phyloP scores from a whole-genome alignment of 2,797 vertebrate genomes.

The Limosa lapponica region DNA sequence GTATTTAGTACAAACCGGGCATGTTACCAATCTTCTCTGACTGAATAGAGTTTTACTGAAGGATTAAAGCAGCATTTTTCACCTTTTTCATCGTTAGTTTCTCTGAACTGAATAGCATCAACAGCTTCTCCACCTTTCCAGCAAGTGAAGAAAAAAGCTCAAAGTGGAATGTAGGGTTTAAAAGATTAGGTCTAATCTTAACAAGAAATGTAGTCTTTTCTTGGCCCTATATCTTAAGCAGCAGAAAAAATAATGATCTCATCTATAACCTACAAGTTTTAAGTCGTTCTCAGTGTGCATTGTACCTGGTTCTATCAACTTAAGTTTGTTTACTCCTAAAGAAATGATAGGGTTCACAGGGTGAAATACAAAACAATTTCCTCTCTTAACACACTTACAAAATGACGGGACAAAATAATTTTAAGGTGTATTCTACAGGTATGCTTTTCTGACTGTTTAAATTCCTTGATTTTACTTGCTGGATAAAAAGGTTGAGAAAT shows the following conservation, averaged over 20 bases:
- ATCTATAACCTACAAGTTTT: neutral
- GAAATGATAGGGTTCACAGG: neutral
- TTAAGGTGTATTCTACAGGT: neutral
- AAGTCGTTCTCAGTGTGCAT: neutral
- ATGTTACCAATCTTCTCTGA: neutral
- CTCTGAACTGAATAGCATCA: neutral
- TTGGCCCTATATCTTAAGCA: neutral
- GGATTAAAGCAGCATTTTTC: neutral
- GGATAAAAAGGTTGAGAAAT: neutral
- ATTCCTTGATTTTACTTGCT: neutral
- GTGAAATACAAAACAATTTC: neutral
- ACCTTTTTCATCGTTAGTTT: neutral
- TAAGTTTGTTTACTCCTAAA: neutral
- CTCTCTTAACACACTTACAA: neutral
- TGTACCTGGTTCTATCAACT: neutral
- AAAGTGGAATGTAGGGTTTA: neutral
- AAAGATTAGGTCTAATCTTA: neutral
- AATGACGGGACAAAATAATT: neutral
- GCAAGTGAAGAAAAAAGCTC: neutral
- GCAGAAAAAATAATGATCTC: neutral
- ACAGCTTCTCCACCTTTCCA: neutral
- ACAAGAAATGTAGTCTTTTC: neutral
- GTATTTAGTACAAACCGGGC: neutral
- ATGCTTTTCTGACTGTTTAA: neutral
- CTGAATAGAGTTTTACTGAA: neutral